Evolutionary conservation across 2,888 invertebrate species (phyloP).

Genomic region (Carterocephalus palaemon): DNA sequence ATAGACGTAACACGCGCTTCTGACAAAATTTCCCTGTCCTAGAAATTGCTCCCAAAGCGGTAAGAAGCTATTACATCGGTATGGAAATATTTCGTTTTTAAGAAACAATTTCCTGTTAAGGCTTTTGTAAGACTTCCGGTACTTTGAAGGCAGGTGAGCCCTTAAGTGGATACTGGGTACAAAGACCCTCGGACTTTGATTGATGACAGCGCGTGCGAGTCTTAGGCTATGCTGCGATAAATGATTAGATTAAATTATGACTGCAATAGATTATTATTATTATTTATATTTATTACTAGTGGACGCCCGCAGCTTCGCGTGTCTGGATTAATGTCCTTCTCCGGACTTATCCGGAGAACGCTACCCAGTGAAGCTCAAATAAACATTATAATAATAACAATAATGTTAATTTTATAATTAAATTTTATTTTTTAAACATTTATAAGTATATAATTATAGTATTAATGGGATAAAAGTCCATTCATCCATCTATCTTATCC

Average conservation of each 20-base stretch:
- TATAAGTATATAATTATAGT: too few relatives aligned
- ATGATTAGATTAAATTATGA: constrained; percentile 18
- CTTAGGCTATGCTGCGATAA: constrained; percentile 9
- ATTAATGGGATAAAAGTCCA: too few relatives aligned
- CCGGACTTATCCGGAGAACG: too few relatives aligned
- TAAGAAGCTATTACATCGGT: constrained; percentile 1
- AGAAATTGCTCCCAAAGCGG: background rate
- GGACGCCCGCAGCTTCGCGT: too few relatives aligned
- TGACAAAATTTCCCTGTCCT: too few relatives aligned
- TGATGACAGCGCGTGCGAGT: constrained; percentile 38
- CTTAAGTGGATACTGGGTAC: constrained; percentile 56
- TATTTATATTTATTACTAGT: too few relatives aligned
- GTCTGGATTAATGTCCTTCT: constrained; percentile 1
- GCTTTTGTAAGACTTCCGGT: constrained; percentile 19
- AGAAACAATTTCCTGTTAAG: constrained; percentile 9
- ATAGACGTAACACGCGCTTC: too few relatives aligned
- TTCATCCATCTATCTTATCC: too few relatives aligned
- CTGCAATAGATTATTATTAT: background rate
- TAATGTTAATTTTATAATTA: too few relatives aligned
- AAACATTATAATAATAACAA: too few relatives aligned
- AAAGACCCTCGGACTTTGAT: constrained; percentile 54
- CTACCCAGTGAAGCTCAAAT: too few relatives aligned
- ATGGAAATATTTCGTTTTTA: constrained; percentile 6
- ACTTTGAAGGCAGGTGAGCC: constrained; percentile 42
- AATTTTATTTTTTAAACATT: too few relatives aligned